Evolutionary conservation across 2,888 invertebrate species (phyloP).

Genomic region (Ashinkailepas kermadecensis): DNA sequence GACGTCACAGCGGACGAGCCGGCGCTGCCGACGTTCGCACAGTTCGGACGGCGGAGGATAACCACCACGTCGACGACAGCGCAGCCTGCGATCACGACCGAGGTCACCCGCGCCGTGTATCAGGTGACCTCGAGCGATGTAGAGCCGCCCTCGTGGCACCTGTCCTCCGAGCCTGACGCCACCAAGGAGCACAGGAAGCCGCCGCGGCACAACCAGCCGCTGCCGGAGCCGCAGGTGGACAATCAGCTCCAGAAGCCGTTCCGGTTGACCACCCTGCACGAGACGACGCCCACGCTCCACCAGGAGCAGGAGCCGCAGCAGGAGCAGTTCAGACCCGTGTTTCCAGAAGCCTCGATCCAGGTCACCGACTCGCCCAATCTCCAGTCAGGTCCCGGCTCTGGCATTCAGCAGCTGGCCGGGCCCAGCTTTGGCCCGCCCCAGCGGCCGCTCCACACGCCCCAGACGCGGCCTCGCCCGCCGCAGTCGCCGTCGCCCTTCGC

Average conservation of each 20-base stretch:
- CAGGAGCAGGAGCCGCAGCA: background rate
- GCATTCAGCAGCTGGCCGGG: constrained; percentile 14
- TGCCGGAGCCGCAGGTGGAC: background rate
- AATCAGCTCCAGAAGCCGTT: background rate
- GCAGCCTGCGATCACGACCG: background rate
- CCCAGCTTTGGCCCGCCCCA: background rate
- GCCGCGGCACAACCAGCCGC: background rate
- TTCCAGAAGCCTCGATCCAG: background rate
- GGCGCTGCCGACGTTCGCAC: too few relatives aligned
- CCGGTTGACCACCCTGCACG: background rate
- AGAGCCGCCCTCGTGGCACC: background rate
- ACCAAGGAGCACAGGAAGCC: background rate
- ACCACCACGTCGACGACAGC: background rate
- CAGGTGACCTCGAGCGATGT: background rate
- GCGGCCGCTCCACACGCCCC: background rate
- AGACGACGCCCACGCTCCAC: background rate
- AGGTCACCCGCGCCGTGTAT: background rate
- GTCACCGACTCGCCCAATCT: background rate
- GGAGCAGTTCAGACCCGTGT: background rate
- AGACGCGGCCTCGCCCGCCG: background rate
- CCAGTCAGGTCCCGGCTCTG: background rate
- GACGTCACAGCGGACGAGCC: too few relatives aligned
- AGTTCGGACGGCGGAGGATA: background rate
- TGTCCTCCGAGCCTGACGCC: background rate
- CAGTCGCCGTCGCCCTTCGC: background rate